A percentile compares a stretch with the other conserved stretches of the same genome.
phyloP scores from a whole-genome alignment of 2,797 vertebrate genomes.

The Coccyzus lansbergi region DNA sequence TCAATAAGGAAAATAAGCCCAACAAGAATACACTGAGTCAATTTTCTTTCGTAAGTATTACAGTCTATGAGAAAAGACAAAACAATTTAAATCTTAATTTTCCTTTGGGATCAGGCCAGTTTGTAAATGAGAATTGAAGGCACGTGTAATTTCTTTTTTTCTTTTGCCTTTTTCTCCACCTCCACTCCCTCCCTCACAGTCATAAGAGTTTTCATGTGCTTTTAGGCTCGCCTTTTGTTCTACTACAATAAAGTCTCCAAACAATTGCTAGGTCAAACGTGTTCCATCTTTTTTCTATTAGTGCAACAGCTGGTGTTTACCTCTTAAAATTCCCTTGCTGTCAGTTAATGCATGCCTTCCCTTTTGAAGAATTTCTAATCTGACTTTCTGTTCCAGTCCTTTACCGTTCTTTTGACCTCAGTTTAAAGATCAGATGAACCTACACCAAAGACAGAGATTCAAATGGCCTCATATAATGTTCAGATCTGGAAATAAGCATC shows the following conservation, averaged over 20 bases:
- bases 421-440: neutral
- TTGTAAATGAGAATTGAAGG: neutral
- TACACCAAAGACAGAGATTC: neutral
- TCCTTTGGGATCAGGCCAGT: neutral
- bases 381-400: neutral
- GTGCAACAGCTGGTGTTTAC: constrained; percentile 1
- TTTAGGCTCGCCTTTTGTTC: constrained; percentile 36
- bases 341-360: neutral
- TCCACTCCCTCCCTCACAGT: accelerated
- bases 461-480: neutral
- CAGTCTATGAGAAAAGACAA: neutral
- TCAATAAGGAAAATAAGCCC: neutral
- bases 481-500: neutral
- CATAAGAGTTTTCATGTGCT: neutral
- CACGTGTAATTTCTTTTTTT: neutral
- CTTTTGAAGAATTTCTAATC: neutral
- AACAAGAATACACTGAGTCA: neutral
- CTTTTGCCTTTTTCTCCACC: neutral
- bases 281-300: neutral
- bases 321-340: constrained; percentile 37
- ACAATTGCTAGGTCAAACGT: constrained; percentile 21
- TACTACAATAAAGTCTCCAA: neutral
- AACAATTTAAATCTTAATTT: neutral
- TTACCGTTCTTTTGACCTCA: neutral
- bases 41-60: neutral